Evolutionary conservation across 2,113 vertebrate genomes (phyloP), one percentile per base, ranked within the genome.

Genomic region (Oncorhynchus masou): DNA sequence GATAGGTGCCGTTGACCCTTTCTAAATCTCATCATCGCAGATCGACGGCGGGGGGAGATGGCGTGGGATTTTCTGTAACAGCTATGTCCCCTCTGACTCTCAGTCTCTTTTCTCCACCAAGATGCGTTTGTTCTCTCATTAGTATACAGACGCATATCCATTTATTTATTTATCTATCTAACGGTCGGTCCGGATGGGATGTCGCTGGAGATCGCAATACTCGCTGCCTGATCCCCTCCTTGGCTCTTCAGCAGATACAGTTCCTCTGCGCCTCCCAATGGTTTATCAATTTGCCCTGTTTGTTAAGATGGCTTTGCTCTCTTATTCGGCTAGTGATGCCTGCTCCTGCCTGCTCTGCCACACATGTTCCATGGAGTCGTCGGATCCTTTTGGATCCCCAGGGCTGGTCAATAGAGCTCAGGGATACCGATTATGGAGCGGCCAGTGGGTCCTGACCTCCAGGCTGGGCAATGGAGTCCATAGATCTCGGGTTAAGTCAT

Each of bases 1-100:
- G 97, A 99, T 97, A 94, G 97, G 94, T 94, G 94, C 93, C 91
- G 70, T 90, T 98, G 97, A 99, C 98, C 98, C 97, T 95, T 94
- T 92, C 91, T 92, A 95, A 94, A 95, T 96, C 96, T 95, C 93
- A 93, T 97, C 96, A 96, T 95, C 89, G 79, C 69, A 89, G 83
- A 80, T 84, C 88, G 72, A 88, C 75, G 89, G 90, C 79, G 68
- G 80, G 81, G n/a, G 80, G 84, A 87, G 88, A 89, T 85, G 83
- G 84, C 88, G 89, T 91, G 90, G 89, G 90, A 91, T 92, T 91
- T 89, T 88, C 82, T 84, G 79, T 82, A 85, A 87, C 84, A 86
- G 83, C 60, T 8, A 22, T 68, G n/a, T 22, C 78, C 39, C 59
- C 78, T 70, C 68, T 16, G 51, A 88, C 86, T 85, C 76, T 71